Base-by-base conservation (phyloP, 2,113 vertebrate species). In the Nibea albiflora region DNA sequence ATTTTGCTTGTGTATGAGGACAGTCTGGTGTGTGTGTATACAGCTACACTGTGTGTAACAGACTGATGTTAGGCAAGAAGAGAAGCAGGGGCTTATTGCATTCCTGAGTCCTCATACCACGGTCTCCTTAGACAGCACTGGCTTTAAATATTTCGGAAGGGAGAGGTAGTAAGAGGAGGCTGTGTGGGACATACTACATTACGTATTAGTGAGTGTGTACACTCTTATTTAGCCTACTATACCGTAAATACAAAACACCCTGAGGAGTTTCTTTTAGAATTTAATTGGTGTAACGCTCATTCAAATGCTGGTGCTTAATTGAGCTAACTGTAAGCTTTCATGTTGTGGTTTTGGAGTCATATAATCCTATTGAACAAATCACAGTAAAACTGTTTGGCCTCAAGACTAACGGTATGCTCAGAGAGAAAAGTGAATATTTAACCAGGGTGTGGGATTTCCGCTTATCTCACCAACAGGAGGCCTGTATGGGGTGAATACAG, bases 361-460 rank as follows among this genome's bases (percentile, higher is more conserved):
- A 42, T 80, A 90, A 88, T 86, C 73, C 54, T 73, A 63, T 84
- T 69, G 47, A 68, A 84, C 54, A 84, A 92, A 89, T 86, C 66
- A 80, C 79, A 87, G 78, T 66, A 73, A 89, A 85, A 73, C n/a
- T 82, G 58, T 85, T 90, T 89, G 78, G 76, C 76, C 75, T 80
- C 66, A 80, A 86, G 79, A 85, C 83, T 62, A 49, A 20, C 1
- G 26, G 64, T 24, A 81, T 65, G 70, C 67, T 83, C 46, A 68
- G 54, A 68, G 19, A 72, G 72, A 73, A 42, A 28, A 57, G 85
- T 83, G 70, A 92, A 92, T 93, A 85, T 89, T 91, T 93, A 93
- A 93, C 92, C 73, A 84, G 58, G 86, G 83, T 87, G 83, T 80
- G 73, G 54, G 74, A 86, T 88, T 86, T 88, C 50, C 81, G 66